Evolutionary conservation across 2,113 vertebrate genomes (phyloP), one percentile per base, ranked within the genome.

Genomic region (Corythornis vintsioides): DNA sequence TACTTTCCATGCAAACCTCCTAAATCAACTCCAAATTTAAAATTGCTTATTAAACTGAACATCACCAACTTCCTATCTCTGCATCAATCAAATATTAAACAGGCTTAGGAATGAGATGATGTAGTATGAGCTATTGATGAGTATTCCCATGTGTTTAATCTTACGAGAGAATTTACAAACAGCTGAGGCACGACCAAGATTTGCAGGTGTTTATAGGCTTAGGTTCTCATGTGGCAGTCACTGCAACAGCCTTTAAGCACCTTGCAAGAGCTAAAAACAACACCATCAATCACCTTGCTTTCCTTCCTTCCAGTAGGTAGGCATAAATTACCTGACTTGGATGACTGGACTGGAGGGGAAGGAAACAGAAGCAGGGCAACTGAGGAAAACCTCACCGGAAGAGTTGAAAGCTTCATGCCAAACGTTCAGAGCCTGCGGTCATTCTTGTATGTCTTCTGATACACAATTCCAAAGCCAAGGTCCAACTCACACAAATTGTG

Each of bases 201-300:
- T 18, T 45, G 59, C 86, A 94, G 95, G 90, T 95, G 83, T 89
- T 95, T 60, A 81, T 87, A 70, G 63, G 56, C 42, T 93, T 89
- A 25, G 38, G 38, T 38, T 96, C 67, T 93, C 50, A 73, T 63
- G 88, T 93, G 77, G 89, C 77, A 96, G 80, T 17, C 56, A 35
- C 57, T 4, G 0, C 35, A 0, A 0, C 47, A 55, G 86, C 73
- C 73, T 90, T 2, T 0, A 3, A 95, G 63, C 74, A 86, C 71
- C 83, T 84, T 78, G 45, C 65, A 78, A 87, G 74, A 96, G 66
- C 77, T 92, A 93, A 85, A 94, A 78, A 57, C 57, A 88, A 20
- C 65, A 77, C n/a, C 66, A 92, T 80, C 83, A 85, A 87, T 73
- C 83, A 85, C 48, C 15, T 29, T 40, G 50, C 40, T 57, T 80